Conservation (phyloP, 2,888 invertebrate species). For the Epinotia brunnichana region DNA sequence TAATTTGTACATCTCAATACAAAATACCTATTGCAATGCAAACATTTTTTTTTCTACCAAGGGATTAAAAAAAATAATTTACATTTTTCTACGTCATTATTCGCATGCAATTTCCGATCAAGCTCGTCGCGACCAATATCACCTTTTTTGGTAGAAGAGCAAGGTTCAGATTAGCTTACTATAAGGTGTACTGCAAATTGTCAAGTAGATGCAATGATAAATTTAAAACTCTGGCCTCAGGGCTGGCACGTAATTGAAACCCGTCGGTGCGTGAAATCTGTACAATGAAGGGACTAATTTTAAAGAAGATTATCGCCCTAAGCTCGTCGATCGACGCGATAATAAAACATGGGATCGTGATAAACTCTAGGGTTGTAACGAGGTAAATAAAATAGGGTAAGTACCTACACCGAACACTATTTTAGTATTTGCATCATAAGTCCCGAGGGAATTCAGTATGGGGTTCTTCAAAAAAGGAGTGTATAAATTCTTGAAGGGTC, state of each 20-base stretch:
- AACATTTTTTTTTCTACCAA: background rate
- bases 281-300: constrained; percentile 59
- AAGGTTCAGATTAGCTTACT: constrained; percentile 9
- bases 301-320: constrained; percentile 54
- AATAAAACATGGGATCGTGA: constrained; percentile 47
- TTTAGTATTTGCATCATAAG: no score
- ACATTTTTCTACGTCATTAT: constrained; percentile 7
- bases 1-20: background rate
- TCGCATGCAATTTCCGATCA: constrained; percentile 5
- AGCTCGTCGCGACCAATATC: background rate
- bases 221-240: constrained; percentile 49
- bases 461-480: no score
- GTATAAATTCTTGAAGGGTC: no score
- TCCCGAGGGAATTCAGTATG: no score
- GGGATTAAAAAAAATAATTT: constrained; percentile 6
- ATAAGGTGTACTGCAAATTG: constrained; percentile 40
- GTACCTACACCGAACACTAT: no score
- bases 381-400: background rate
- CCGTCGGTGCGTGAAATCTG: constrained; percentile 63
- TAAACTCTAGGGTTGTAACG: constrained; percentile 54
- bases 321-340: constrained; percentile 54
- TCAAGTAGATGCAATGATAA: constrained; percentile 46
- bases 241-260: constrained; percentile 58
- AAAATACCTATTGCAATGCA: background rate
- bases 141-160: background rate